Percentiles rank a stretch among this genome's conserved stretches.
phyloP scores from a whole-genome alignment of 2,113 vertebrate genomes.

The Phrynocephalus versicolor region DNA sequence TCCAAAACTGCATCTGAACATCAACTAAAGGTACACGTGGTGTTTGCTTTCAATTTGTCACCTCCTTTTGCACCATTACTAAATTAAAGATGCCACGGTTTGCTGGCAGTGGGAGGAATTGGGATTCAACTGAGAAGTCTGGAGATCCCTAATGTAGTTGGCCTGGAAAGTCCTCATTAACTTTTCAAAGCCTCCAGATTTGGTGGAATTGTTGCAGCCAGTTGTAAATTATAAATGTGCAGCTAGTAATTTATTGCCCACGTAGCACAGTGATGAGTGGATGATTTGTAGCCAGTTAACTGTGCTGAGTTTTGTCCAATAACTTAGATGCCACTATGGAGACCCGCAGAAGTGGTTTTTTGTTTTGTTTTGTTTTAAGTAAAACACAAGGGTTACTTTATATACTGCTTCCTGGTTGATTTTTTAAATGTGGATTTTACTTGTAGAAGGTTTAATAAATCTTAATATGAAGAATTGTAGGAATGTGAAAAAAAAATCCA shows the following conservation, averaged over 20 bases:
- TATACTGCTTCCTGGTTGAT: background rate
- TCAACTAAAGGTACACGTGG: background rate
- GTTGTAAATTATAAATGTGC: slow-evolving; percentile 34
- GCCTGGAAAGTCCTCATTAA: slow-evolving; percentile 39
- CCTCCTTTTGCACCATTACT: background rate
- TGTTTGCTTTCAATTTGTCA: slow-evolving; percentile 25
- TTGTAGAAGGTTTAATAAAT: background rate
- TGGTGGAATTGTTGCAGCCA: slow-evolving; percentile 30
- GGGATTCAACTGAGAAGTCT: slow-evolving; percentile 8
- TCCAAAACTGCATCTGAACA: slow-evolving; percentile 19
- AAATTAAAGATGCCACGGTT: background rate
- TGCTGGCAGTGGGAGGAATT: background rate
- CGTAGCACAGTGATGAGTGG: background rate
- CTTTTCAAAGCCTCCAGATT: slow-evolving; percentile 40
- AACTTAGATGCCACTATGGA: background rate
- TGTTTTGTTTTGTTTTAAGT: background rate
- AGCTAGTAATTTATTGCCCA: slow-evolving; percentile 20
- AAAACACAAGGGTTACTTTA: background rate
- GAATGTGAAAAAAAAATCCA: background rate
- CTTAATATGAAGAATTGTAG: background rate
- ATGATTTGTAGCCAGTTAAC: slow-evolving; percentile 16
- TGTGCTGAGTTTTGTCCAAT: background rate
- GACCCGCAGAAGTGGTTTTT: background rate
- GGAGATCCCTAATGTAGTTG: background rate
- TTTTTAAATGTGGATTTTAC: background rate